Evolutionary conservation across 1,140 invertebrate genomes (phyloP), one percentile per base, ranked within the genome.

Genomic region (Oedothorax gibbosus): DNA sequence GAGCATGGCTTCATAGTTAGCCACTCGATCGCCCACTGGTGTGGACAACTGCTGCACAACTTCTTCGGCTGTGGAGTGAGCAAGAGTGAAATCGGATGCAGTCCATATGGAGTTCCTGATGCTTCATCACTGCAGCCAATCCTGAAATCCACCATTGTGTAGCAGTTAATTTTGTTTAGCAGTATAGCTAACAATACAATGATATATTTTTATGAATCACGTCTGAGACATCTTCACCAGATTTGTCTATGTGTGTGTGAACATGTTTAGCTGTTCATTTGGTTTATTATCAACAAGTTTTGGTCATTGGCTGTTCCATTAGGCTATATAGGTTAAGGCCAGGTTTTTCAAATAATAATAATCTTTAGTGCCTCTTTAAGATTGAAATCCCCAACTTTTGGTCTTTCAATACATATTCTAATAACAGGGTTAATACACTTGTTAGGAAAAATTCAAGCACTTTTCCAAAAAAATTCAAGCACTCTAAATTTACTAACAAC

Each of bases 1-100:
- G 2, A 78, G 21, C 56, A 78, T 62, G 20, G 75, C 75, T 64
- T 78, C 60, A 62, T n/a, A 10, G 49, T 78, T 78, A 50, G 20
- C 60, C 51, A 78, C 15, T 15, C 62, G 56, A 65, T 78, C 57
- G 6, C 35, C 21, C 21, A 78, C 18, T 78, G 75, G 60, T 21
- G 35, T 50, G 3, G 14, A 20, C 0, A 51, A 15, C 65, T 49
- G n/a, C 35, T 35, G 35, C 35, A 35, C 35, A 35, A 35, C 35
- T 35, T 35, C 35, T 35, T 35, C 35, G 35, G 35, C 35, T 35
- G 35, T 35, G 35, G 35, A 35, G 35, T 35, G 35, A 35, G 9
- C 11, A 9, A 64, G 8, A 15, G 18, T 11, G n/a, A 62, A 56
- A 77, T 77, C 35, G 60, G 75, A 77, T 77, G 75, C 9, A 60